Evolutionary conservation across 2,888 invertebrate genomes (phyloP).

Genomic region (Synanthedon vespiformis): DNA sequence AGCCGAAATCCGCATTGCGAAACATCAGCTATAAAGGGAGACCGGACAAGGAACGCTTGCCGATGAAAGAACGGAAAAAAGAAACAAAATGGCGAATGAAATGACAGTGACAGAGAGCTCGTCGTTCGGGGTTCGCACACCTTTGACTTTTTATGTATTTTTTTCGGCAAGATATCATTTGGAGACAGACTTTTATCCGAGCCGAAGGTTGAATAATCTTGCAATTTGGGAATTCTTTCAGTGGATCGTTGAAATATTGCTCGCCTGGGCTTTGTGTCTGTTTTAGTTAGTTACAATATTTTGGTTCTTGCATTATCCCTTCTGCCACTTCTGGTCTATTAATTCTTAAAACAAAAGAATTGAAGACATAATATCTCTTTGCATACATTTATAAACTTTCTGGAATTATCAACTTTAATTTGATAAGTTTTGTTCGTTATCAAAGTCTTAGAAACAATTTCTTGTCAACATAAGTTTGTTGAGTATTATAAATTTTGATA

Average conservation of each 20-base stretch:
- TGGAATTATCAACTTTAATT: no score
- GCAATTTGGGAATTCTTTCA: conserved; percentile 4
- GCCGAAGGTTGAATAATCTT: not conserved
- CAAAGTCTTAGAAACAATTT: no score
- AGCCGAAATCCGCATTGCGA: conserved; percentile 7
- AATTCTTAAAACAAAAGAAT: no score
- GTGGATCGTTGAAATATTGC: conserved; percentile 6
- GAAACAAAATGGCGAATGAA: conserved; percentile 6
- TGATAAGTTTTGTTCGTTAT: no score
- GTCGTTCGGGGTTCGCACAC: not conserved
- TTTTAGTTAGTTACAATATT: no score
- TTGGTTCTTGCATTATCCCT: no score
- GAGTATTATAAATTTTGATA: no score
- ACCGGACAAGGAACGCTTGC: conserved; percentile 1
- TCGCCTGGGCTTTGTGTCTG: not conserved
- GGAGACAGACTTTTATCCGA: not conserved
- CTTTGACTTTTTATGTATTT: not conserved
- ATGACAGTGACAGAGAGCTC: conserved; percentile 4
- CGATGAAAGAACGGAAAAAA: conserved; percentile 6
- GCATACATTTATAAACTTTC: no score
- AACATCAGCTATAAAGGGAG: conserved; percentile 4
- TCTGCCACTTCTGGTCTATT: no score
- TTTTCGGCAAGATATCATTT: not conserved
- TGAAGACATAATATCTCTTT: no score
- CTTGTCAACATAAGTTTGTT: no score